Evolutionary conservation across 1,140 invertebrate genomes (phyloP), one percentile per base, ranked within the genome.

Genomic region (Littorina saxatilis): DNA sequence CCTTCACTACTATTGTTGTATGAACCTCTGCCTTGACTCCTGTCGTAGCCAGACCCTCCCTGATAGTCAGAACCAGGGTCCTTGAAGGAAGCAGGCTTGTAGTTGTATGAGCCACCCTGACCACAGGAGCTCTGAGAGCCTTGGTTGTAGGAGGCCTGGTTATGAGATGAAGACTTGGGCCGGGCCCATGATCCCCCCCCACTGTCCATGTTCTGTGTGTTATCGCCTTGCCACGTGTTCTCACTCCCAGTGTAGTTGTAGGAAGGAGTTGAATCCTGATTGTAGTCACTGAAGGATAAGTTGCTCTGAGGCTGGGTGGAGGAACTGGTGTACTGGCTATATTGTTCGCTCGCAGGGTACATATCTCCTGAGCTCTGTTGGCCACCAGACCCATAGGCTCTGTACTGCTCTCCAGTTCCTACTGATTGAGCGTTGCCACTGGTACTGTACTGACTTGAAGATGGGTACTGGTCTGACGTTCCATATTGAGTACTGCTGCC

Each of bases 321-420:
- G 66, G 13, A 39, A 35, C 35, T 68, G 66, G 70, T n/a, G n/a
- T 73, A 73, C 70, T 73, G 70, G 70, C 70, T 52, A 43, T 73
- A 73, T 43, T 73, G 70, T 27, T 73, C 43, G 2, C 40, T 68
- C 9, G 29, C 23, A 17, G 63, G 4, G 29, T 73, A 52, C 4
- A 39, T 29, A 52, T 73, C 70, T 50, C 39, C 70, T 15, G 70
- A 50, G 5, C 5, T 29, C 27, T 73, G 50, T 43, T 73, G 70
- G 20, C 50, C 70, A 11, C 13, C 43, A 9, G 70, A 50, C 1
- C n/a, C 40, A 50, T 43, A 73, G 70, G 23, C 29, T 39, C 43
- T 52, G 40, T 73, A 73, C 70, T 73, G 70, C 27, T 73, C 70
- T 32, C 70, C 70, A 17, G 2, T 2, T 2, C 37, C 70, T 20